phyloP scores from a whole-genome alignment of 2,888 invertebrate genomes.

The Torymus aiolomorphi region DNA sequence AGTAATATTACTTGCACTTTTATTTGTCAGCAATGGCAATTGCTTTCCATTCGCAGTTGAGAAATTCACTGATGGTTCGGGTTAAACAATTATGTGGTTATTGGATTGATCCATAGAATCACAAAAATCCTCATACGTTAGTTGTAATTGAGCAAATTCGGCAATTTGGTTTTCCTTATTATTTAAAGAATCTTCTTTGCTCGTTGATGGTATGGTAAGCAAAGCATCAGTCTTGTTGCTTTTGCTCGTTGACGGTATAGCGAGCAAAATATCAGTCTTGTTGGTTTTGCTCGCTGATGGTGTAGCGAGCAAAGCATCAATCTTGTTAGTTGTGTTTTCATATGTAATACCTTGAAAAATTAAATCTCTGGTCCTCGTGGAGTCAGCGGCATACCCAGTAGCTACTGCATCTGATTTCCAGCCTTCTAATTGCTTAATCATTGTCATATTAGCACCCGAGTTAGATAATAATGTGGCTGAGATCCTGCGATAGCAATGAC shows the following conservation, averaged over 20 bases:
- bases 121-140: background rate
- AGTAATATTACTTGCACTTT: too few species aligned
- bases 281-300: too few species aligned
- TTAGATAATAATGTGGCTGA: constrained; percentile 39
- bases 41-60: background rate
- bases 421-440: too few species aligned
- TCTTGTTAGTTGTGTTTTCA: background rate
- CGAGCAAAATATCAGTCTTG: too few species aligned
- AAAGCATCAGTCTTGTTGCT: constrained; percentile 1
- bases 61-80: background rate
- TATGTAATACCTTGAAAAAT: constrained; percentile 13
- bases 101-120: too few species aligned
- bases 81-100: background rate
- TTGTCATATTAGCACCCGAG: constrained; percentile 29
- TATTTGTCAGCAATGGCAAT: too few species aligned
- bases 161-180: constrained; percentile 4
- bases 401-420: constrained; percentile 28
- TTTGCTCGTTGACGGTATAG: constrained; percentile 6
- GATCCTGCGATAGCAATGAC: constrained; percentile 38
- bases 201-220: too few species aligned
- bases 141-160: background rate
- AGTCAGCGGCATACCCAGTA: background rate
- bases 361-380: background rate
- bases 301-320: background rate
- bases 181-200: background rate